Evolutionary conservation across 2,113 vertebrate genomes (phyloP), one percentile per base, ranked within the genome.

Genomic region (Porphyrio hochstetteri): DNA sequence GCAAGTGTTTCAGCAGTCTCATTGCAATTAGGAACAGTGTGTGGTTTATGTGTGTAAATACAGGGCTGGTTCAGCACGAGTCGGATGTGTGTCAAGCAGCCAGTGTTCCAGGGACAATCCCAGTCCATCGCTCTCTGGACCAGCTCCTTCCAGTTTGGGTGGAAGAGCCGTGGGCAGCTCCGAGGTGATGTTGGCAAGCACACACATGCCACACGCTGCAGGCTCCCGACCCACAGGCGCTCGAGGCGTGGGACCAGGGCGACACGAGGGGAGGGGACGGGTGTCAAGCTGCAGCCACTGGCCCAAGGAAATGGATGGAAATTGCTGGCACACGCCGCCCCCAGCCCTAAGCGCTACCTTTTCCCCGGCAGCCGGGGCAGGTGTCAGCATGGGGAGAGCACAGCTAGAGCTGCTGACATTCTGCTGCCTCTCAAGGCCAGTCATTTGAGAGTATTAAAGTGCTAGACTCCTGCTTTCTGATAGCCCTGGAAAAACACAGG

Each of bases 361-460:
- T 46, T 87, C 10, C 4, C 48, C 3, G 9, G 72, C 72, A 50
- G 84, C 86, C 2, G 4, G 94, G 95, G 95, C 96, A 91, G 88
- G 76, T 77, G 95, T 96, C 96, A 92, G 87, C 3, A 13, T 38
- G 8, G 86, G 95, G 57, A 96, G 91, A 84, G 86, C 82, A 88
- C 79, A 48, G 93, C 82, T 31, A 0, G 8, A 33, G 88, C 82
- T 33, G 55, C 77, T 95, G 95, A 94, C 96, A 92, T 96, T 93
- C 96, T 68, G 90, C 93, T 96, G 90, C 96, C 94, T 96, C 95
- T 95, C 95, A 97, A 97, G 97, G 96, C 93, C 96, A 81, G 93
- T 92, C 95, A 96, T 98, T 96, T 97, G 89, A 95, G 89, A 94
- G 97, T 96, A 96, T 97, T 98, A 97, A 95, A 97, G 96, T 90